Evolutionary conservation across 2,797 vertebrate genomes (phyloP).

Genomic region (Crypturellus tataupa): DNA sequence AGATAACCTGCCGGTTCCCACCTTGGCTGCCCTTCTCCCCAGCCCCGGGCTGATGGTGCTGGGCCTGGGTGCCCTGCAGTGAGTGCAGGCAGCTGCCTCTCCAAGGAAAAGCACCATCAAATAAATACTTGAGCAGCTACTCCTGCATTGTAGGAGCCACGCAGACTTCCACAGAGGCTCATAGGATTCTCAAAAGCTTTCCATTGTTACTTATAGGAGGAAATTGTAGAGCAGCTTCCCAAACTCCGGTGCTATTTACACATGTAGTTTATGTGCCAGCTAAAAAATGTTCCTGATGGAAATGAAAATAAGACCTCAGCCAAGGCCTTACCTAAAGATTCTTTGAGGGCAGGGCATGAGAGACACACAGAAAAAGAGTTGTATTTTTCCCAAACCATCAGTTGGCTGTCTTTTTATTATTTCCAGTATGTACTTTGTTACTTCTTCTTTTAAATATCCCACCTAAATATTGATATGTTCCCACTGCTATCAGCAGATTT

Average conservation of each 20-base stretch:
- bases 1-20: fast-evolving
- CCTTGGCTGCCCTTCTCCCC: neutral
- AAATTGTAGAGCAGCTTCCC: slow-evolving; percentile 68
- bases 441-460: neutral
- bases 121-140: slow-evolving; percentile 60
- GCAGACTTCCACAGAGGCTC: slow-evolving; percentile 12
- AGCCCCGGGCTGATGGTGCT: neutral
- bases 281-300: slow-evolving; percentile 69
- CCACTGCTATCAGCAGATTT: slow-evolving; percentile 25
- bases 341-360: neutral
- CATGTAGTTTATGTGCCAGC: slow-evolving; percentile 57
- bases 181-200: slow-evolving; percentile 57
- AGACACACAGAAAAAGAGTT: neutral
- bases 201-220: slow-evolving; percentile 69
- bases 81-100: neutral
- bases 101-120: neutral
- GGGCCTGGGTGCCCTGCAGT: neutral
- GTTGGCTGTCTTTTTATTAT: neutral
- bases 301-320: slow-evolving; percentile 73
- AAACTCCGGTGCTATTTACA: slow-evolving; percentile 65
- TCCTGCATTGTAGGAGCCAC: slow-evolving; percentile 15
- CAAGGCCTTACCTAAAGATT: slow-evolving; percentile 44
- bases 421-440: neutral
- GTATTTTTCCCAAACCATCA: neutral
- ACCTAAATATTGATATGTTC: neutral